phyloP scores from a whole-genome alignment of 2,888 invertebrate species.

The Smittia aterrima region DNA sequence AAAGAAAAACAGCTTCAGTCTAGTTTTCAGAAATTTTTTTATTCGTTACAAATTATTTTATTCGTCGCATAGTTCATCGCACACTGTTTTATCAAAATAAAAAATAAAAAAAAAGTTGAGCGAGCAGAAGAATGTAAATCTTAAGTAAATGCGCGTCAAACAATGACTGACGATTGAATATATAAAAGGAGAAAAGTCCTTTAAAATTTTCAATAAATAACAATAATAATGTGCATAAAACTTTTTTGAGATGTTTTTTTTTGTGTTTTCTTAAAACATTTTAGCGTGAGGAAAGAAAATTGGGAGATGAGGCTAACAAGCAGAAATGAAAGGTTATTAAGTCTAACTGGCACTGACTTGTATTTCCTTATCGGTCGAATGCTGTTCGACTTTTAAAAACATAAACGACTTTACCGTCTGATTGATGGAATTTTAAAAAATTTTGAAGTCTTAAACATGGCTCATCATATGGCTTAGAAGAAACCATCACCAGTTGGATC shows the following conservation, averaged over 20 bases:
- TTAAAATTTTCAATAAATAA: background rate
- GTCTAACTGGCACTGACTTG: conserved; percentile 25
- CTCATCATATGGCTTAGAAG: conserved; percentile 15
- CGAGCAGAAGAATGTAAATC: background rate
- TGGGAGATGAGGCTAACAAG: background rate
- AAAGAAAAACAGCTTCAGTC: background rate
- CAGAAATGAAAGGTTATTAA: background rate
- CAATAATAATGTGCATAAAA: background rate
- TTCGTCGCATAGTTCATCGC: background rate
- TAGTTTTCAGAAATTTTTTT: background rate
- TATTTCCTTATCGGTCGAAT: background rate
- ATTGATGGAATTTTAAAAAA: conserved; percentile 4
- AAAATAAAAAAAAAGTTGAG: background rate
- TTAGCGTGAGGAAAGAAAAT: background rate
- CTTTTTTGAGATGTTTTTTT: background rate
- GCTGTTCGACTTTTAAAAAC: background rate
- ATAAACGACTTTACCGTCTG: background rate
- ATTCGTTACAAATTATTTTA: background rate
- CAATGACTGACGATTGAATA: too few species aligned
- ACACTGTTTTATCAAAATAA: too few species aligned
- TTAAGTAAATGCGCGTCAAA: background rate
- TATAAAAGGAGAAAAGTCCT: background rate
- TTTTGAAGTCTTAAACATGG: background rate
- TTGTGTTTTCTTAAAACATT: too few species aligned
- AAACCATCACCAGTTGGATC: conserved; percentile 62